These are phyloP conservation scores for Eleginops maclovinus DNA, from an alignment of 2,113 vertebrate species.

Conservation along the genomic window DNA sequence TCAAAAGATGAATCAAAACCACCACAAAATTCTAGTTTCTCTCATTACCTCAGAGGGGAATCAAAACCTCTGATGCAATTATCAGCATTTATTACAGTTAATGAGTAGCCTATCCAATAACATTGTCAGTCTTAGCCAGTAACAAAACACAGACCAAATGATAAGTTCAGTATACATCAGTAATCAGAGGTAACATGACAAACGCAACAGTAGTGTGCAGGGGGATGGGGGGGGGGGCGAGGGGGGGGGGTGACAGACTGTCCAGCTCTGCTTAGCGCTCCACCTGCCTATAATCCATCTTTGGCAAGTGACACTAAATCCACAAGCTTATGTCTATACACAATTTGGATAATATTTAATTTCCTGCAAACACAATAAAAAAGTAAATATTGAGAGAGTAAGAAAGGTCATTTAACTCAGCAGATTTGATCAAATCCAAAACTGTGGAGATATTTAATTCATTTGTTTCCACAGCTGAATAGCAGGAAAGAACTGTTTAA, in stretches of 20 bases:
- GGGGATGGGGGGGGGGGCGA: slow-evolving; percentile 45
- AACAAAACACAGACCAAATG: neutral
- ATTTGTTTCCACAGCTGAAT: no score
- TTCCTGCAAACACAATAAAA: neutral
- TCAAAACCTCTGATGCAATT: neutral
- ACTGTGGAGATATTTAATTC: no score
- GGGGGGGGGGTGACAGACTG: slow-evolving; percentile 54
- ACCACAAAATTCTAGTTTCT: no score
- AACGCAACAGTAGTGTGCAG: neutral
- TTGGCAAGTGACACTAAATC: neutral
- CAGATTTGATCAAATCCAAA: neutral
- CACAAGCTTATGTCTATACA: neutral
- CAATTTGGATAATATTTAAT: neutral
- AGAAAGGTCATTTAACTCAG: neutral
- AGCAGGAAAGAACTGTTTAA: neutral
- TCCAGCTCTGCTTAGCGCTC: slow-evolving; percentile 5
- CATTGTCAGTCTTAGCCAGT: neutral
- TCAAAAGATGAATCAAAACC: neutral
- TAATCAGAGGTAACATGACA: neutral
- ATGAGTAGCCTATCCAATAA: no score
- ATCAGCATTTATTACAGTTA: neutral
- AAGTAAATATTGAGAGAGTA: neutral
- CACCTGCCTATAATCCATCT: slow-evolving; percentile 50
- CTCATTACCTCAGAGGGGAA: neutral
- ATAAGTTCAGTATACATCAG: neutral